Evolutionary conservation across 2,113 vertebrate genomes (phyloP).

Genomic region (Neoarius graeffei): DNA sequence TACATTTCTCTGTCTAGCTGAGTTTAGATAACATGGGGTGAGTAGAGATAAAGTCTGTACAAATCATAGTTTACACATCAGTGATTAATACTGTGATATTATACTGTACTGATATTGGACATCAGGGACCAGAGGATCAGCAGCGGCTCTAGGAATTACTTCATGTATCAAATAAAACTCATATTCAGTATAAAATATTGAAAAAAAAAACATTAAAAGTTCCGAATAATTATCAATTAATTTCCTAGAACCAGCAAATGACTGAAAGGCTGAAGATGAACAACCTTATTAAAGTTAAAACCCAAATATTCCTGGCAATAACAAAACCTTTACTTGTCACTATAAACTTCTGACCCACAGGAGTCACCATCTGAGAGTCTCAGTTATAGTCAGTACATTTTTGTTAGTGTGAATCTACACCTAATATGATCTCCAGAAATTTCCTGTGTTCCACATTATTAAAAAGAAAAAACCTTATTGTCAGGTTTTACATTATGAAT

Average conservation of each 20-base stretch:
- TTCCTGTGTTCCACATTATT: not conserved
- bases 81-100: too few relatives aligned
- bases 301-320: not conserved
- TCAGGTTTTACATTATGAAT: slow-evolving; percentile 18
- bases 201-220: too few relatives aligned
- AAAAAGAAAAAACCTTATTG: slow-evolving; percentile 1
- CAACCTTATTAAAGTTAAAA: not conserved
- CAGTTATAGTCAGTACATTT: not conserved
- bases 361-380: not conserved
- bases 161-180: not conserved
- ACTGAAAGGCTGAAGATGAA: not conserved
- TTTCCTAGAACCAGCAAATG: not conserved
- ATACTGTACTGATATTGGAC: not conserved
- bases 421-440: not conserved
- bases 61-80: not conserved
- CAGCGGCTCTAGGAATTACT: not conserved
- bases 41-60: not conserved
- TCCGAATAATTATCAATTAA: too few relatives aligned
- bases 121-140: not conserved
- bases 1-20: not conserved
- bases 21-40: not conserved
- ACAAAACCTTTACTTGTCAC: not conserved
- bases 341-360: not conserved
- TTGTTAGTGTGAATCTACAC: not conserved
- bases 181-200: not conserved